Conservation (phyloP, 2,888 invertebrate genomes). For the Loripinus fragilis region DNA sequence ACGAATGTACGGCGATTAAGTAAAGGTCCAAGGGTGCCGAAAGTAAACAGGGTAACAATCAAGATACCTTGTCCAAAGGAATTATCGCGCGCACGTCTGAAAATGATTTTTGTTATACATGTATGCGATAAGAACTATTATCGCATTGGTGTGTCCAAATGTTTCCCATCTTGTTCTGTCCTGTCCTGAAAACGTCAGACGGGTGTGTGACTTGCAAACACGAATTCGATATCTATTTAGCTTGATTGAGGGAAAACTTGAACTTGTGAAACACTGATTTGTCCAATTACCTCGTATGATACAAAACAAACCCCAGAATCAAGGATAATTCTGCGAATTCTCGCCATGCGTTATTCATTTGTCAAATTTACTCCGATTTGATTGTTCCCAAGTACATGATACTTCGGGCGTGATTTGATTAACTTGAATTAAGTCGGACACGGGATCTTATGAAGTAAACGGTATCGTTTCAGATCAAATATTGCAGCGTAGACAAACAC, state of each 20-base stretch:
- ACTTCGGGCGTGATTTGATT: conserved; percentile 19
- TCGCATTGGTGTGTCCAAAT: too few relatives aligned
- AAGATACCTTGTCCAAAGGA: too few relatives aligned
- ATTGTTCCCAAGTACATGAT: conserved; percentile 14
- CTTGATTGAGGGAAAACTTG: not conserved
- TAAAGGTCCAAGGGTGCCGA: too few relatives aligned
- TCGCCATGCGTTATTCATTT: conserved; percentile 45
- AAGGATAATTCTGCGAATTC: conserved; percentile 31
- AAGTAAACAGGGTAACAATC: too few relatives aligned
- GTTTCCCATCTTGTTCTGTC: too few relatives aligned
- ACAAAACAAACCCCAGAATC: conserved; percentile 45
- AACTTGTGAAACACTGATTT: conserved; percentile 45
- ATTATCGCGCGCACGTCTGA: too few relatives aligned
- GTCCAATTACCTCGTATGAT: conserved; percentile 37
- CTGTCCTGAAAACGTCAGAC: not conserved
- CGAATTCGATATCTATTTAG: conserved; percentile 3
- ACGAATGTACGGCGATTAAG: too few relatives aligned
- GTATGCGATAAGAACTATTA: too few relatives aligned
- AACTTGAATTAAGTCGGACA: not conserved
- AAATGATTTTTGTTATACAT: too few relatives aligned
- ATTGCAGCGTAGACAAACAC: not conserved
- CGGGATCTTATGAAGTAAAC: not conserved
- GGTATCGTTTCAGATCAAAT: not conserved
- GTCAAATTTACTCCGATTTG: conserved; percentile 45
- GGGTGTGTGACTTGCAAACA: not conserved